Evolutionary conservation across 2,113 vertebrate species (phyloP).

Genomic region (Atractosteus spatula): DNA sequence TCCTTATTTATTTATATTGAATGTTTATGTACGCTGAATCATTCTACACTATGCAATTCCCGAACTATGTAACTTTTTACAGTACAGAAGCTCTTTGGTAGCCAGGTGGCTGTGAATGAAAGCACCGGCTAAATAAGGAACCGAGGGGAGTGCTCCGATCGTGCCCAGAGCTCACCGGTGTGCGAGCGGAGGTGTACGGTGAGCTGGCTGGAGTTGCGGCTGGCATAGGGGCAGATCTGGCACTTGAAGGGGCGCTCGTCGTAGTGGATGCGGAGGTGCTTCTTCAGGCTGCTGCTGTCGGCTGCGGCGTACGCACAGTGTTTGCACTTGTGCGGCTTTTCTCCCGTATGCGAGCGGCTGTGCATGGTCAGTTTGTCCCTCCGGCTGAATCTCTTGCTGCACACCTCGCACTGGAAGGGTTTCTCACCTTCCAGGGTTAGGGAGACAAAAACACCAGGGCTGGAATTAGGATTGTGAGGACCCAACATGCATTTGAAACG

Average conservation of each 20-base stretch:
- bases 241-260: conserved; percentile 94
- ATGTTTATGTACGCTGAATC: no score
- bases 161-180: conserved; percentile 57
- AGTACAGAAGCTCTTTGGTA: no score
- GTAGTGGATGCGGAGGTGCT: conserved; percentile 91
- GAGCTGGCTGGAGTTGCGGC: conserved; percentile 95
- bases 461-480: no score
- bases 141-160: background rate
- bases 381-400: conserved; percentile 89
- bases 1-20: no score
- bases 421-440: conserved; percentile 77
- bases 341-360: conserved; percentile 87
- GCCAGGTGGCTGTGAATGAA: no score
- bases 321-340: conserved; percentile 94
- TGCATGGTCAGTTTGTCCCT: conserved; percentile 96
- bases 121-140: no score
- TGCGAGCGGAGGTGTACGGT: conserved; percentile 93
- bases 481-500: no score
- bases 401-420: conserved; percentile 91
- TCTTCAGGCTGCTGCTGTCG: conserved; percentile 96
- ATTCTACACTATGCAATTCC: no score
- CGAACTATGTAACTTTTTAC: no score
- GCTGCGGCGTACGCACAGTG: conserved; percentile 86
- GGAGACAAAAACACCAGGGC: no score
- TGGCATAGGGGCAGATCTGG: conserved; percentile 94